Evolutionary conservation across 2,888 invertebrate species (phyloP).

Genomic region (Eupithecia exiguata): DNA sequence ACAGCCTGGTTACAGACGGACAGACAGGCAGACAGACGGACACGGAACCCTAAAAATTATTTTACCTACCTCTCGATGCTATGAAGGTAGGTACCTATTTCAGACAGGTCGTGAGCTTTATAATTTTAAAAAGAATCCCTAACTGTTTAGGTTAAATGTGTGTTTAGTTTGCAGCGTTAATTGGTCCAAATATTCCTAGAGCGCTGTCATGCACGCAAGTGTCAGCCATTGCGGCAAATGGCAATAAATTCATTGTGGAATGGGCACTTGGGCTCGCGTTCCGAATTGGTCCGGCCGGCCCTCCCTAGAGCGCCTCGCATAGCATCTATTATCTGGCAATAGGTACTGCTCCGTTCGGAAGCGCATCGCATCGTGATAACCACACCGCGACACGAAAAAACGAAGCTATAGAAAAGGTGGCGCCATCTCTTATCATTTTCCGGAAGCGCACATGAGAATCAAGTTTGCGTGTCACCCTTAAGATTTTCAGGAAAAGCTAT

Average conservation of each 20-base stretch:
- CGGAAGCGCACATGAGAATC: conserved; percentile 20
- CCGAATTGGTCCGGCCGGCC: conserved; percentile 75
- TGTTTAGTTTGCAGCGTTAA: conserved; percentile 48
- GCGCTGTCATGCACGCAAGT: conserved; percentile 72
- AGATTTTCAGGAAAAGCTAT: not conserved
- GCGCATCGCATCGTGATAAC: conserved; percentile 65
- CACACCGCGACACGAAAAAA: not conserved
- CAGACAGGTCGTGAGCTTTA: not conserved
- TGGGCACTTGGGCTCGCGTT: conserved; percentile 71
- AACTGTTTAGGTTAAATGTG: not conserved
- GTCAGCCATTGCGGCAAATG: conserved; percentile 74
- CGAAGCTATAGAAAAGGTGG: conserved; percentile 4
- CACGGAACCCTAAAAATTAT: too few relatives aligned
- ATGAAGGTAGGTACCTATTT: not conserved
- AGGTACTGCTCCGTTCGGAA: conserved; percentile 58
- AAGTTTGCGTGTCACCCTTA: not conserved
- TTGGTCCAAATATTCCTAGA: conserved; percentile 57
- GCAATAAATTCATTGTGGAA: conserved; percentile 82
- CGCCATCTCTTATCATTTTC: conserved; percentile 50
- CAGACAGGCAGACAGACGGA: too few relatives aligned
- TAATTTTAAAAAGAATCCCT: not conserved
- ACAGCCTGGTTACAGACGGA: too few relatives aligned
- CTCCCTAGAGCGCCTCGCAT: conserved; percentile 77
- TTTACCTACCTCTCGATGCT: too few relatives aligned
- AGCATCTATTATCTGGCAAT: conserved; percentile 63